Evolutionary conservation across 2,888 invertebrate genomes (phyloP), one percentile per base, ranked within the genome.

Genomic region (Eristalis intricaria): DNA sequence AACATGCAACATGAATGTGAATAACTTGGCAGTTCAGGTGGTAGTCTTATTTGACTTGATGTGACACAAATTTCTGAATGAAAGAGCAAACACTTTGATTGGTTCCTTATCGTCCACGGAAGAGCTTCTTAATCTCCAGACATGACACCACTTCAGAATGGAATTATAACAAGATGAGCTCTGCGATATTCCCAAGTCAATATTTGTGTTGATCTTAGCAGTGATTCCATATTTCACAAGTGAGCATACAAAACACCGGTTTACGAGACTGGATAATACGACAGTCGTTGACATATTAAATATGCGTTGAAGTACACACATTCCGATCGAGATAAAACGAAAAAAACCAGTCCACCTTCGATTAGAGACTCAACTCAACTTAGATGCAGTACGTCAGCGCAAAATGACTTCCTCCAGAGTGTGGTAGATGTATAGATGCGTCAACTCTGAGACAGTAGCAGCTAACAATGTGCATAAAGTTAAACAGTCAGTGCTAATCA

Each of bases 61-160:
- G n/a, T 60, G 58, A 70, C 38, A 70, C 60, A 60, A 38, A 35
- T 50, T 68, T 50, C n/a, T 68, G 50, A 50, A 50, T n/a, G 43
- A 50, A 68, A 68, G 29, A 68, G 11, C n/a, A 65, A 68, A 66
- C 43, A n/a, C 26, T 7, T 35, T 66, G 60, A 35, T 40, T 58
- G 71, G 40, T 61, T 35, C 7, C 7, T 71, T 70, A 71, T 70
- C 70, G 29, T n/a, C 32, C n/a, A 35, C 84, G 81, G 81, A 75
- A 81, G 76, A 81, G 35, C 29, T 70, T 23, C n/a, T 19, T 76
- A 71, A 81, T 81, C 84, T 85, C 80, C 84, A 85, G 84, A 85
- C 84, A 80, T 76, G 68, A 75, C 61, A 71, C 66, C 80, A 76
- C 81, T 85, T 26, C 66, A 76, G 68, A 11, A 19, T 0, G 26